Conservation (phyloP, 1,140 invertebrate species). For the Lysiphlebus fabarum region DNA sequence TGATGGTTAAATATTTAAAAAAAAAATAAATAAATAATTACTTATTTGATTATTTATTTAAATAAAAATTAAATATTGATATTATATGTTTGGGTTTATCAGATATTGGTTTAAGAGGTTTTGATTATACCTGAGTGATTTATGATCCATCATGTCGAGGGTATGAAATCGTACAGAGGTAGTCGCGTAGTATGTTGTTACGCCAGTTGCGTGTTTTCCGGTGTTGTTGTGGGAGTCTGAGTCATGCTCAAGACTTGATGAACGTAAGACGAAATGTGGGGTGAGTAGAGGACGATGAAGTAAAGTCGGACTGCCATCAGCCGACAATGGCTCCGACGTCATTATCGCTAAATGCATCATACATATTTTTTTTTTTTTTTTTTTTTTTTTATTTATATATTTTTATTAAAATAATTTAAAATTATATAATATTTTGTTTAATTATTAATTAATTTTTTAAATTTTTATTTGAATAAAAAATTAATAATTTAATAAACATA, state of each 20-base stretch:
- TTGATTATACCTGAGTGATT: conserved; percentile 38
- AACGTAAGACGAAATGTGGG: conserved; percentile 38
- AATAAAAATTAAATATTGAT: not conserved
- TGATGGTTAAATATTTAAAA: too few relatives aligned
- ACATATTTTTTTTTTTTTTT: conserved; percentile 13
- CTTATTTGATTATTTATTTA: too few relatives aligned
- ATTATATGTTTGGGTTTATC: too few relatives aligned
- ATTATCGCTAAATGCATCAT: conserved; percentile 38
- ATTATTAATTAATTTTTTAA: conserved; percentile 3
- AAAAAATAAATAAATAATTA: too few relatives aligned
- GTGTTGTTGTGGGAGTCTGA: conserved; percentile 20
- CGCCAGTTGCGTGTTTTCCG: conserved; percentile 23
- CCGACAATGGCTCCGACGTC: conserved; percentile 48
- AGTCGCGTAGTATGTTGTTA: conserved; percentile 35
- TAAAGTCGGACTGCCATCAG: conserved; percentile 46
- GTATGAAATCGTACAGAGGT: conserved; percentile 43
- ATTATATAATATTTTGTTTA: too few relatives aligned
- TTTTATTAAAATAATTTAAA: too few relatives aligned
- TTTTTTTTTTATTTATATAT: not conserved
- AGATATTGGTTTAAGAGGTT: too few relatives aligned
- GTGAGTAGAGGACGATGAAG: conserved; percentile 45
- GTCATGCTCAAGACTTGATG: conserved; percentile 22
- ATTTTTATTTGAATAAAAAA: too few relatives aligned
- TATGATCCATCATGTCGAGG: conserved; percentile 45
- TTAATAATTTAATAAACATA: too few relatives aligned